Evolutionary conservation across 1,140 invertebrate genomes (phyloP).

Genomic region (Heliconius himera): DNA sequence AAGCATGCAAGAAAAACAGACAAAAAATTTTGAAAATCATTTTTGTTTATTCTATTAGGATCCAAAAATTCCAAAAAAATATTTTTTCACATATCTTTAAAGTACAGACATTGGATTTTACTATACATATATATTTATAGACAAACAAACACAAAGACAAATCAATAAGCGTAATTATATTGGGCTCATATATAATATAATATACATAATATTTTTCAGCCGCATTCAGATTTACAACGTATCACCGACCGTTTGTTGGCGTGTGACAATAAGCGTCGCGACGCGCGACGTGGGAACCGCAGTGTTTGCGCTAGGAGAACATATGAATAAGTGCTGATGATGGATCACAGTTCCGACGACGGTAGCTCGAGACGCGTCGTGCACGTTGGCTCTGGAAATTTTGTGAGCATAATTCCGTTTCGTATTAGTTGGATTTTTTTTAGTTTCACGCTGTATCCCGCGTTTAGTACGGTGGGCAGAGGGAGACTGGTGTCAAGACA

Average conservation of each 20-base stretch:
- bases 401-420: not conserved
- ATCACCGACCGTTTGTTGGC: not conserved
- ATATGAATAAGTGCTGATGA: slow-evolving; percentile 34
- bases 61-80: too few species aligned
- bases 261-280: slow-evolving; percentile 16
- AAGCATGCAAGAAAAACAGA: too few species aligned
- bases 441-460: too few species aligned
- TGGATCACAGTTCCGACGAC: slow-evolving; percentile 25
- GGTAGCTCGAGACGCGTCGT: slow-evolving; percentile 10
- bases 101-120: too few species aligned
- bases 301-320: slow-evolving; percentile 32
- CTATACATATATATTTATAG: too few species aligned
- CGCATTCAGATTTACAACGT: slow-evolving; percentile 3
- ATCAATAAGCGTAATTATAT: not conserved
- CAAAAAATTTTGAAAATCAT: too few species aligned
- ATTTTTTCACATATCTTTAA: too few species aligned
- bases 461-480: too few species aligned
- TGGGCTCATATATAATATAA: not conserved
- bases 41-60: too few species aligned
- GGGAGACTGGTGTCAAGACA: too few species aligned
- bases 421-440: not conserved
- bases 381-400: slow-evolving; percentile 13
- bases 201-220: not conserved
- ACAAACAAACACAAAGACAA: not conserved
- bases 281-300: slow-evolving; percentile 23